These are phyloP conservation scores for Callopanchax toddi DNA, from an alignment of 2,113 vertebrate genomes.

Conservation along the genomic window DNA sequence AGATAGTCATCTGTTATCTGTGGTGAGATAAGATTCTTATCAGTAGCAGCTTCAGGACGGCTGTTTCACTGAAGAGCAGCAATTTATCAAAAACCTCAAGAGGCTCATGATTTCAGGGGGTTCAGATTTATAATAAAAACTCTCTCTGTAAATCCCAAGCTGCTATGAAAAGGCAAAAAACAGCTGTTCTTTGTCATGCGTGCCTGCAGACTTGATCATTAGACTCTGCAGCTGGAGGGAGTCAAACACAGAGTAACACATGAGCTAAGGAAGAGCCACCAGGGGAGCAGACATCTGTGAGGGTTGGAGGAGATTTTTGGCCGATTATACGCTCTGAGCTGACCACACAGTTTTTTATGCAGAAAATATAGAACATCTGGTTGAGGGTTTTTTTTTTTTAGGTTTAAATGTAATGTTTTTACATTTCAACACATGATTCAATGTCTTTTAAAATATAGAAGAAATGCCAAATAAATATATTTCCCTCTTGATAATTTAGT, in stretches of 20 bases:
- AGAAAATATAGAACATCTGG: background rate
- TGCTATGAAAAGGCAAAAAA: conserved; percentile 23
- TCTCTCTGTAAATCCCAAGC: conserved; percentile 12
- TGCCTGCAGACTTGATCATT: conserved; percentile 31
- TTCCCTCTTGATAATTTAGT: background rate
- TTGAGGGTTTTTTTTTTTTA: too few species aligned
- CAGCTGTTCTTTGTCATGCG: conserved; percentile 34
- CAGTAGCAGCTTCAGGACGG: conserved; percentile 32
- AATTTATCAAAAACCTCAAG: conserved; percentile 35
- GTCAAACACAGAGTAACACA: conserved; percentile 22
- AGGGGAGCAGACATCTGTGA: conserved; percentile 25
- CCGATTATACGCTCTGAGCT: background rate
- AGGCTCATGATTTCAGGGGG: conserved; percentile 11
- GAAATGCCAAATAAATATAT: background rate
- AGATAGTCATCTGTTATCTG: conserved; percentile 15
- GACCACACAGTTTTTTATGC: background rate
- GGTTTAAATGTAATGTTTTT: background rate
- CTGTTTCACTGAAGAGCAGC: background rate
- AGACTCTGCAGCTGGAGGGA: conserved; percentile 44
- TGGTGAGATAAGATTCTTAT: conserved; percentile 39
- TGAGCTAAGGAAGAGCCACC: conserved; percentile 21
- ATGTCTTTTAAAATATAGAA: too few species aligned
- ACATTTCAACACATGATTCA: too few species aligned
- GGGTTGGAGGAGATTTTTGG: background rate
- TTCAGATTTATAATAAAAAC: conserved; percentile 23